Percentiles rank a stretch among this genome's conserved stretches.
Evolutionary conservation across 2,888 invertebrate genomes (phyloP).

Genomic region (Diogma glabrata): DNA sequence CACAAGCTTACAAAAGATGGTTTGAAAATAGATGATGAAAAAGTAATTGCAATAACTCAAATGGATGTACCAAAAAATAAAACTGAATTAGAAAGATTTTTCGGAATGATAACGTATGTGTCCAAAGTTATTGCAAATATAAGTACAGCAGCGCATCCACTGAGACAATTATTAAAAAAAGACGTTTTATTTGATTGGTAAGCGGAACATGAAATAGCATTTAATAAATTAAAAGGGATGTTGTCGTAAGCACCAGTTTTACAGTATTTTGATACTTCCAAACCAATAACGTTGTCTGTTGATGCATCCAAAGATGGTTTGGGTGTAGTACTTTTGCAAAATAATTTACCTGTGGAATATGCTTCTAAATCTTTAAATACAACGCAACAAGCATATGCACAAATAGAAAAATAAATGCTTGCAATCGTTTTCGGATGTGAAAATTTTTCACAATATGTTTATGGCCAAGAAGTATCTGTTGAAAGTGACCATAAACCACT

Average conservation of each 20-base stretch:
- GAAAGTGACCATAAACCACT: no score
- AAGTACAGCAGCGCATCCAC: not conserved
- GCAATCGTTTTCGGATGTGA: not conserved
- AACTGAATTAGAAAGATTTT: not conserved
- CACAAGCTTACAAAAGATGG: not conserved
- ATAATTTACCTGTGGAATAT: not conserved
- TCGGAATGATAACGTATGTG: not conserved
- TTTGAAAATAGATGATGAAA: not conserved
- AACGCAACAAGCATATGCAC: not conserved
- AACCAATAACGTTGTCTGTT: not conserved
- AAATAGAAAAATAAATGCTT: slow-evolving; percentile 4
- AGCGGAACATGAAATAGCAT: not conserved
- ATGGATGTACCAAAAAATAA: not conserved
- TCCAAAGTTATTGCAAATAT: not conserved
- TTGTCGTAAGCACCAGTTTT: not conserved
- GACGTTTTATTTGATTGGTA: not conserved
- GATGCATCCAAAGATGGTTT: not conserved
- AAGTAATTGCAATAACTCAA: not conserved
- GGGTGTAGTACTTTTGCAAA: not conserved
- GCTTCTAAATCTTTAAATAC: not conserved
- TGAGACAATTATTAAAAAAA: not conserved
- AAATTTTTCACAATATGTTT: not conserved
- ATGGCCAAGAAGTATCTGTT: not conserved
- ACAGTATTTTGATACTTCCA: not conserved
- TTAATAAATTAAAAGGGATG: not conserved